Conservation (phyloP, 53 echinoderm and acorn worm species). For the Arbacia lixula region DNA sequence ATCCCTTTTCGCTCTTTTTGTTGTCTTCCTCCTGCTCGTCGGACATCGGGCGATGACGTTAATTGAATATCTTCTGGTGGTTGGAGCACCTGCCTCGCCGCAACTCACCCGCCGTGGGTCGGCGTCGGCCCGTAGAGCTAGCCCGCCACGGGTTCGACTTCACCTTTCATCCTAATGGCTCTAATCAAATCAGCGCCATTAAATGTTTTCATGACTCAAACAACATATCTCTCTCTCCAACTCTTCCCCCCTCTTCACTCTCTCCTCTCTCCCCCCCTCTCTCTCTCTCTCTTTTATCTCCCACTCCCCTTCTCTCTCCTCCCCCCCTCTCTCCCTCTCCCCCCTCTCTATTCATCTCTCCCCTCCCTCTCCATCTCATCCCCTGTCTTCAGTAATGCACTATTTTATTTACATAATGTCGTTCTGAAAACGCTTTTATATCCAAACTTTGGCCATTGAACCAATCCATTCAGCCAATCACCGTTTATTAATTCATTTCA, state of each 20-base stretch:
- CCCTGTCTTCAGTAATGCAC: too few species aligned
- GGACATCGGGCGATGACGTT: slow-evolving; percentile 40
- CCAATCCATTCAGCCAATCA: too few species aligned
- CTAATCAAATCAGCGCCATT: slow-evolving; percentile 48
- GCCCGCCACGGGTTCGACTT: slow-evolving; percentile 21
- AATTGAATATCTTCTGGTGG: slow-evolving; percentile 25
- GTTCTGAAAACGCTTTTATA: too few species aligned
- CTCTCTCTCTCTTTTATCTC: background rate
- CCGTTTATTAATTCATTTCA: too few species aligned
- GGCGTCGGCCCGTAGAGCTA: slow-evolving; percentile 3
- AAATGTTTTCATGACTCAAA: slow-evolving; percentile 37
- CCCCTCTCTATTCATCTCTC: too few species aligned
- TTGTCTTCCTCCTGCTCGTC: background rate
- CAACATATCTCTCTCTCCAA: background rate
- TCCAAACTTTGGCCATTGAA: too few species aligned
- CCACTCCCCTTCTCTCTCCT: too few species aligned
- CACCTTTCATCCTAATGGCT: slow-evolving; percentile 44
- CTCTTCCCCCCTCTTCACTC: background rate
- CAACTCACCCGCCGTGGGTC: slow-evolving; percentile 1
- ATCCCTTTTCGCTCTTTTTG: slow-evolving; percentile 2
- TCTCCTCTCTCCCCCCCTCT: background rate
- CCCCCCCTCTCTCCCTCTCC: too few species aligned
- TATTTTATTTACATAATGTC: too few species aligned
- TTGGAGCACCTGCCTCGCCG: slow-evolving; percentile 21
- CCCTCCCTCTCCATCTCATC: too few species aligned